Conservation (phyloP, 37 sponge, comb jelly and placozoan species). For the Cliona cf. orientalis region DNA sequence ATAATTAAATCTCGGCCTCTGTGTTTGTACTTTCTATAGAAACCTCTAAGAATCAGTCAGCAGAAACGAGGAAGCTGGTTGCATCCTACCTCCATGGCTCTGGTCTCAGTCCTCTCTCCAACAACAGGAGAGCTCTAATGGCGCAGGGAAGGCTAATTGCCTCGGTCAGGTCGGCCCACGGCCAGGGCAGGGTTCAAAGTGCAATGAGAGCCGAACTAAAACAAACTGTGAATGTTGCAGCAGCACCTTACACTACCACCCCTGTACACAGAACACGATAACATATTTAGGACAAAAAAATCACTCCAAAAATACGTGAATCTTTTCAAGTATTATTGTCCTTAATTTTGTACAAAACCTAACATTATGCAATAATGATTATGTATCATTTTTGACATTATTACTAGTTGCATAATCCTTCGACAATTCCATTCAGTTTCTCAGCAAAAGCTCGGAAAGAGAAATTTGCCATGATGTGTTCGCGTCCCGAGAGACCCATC, state of each 20-base stretch:
- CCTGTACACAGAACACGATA: background rate
- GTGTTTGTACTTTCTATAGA: slow-evolving; percentile 20
- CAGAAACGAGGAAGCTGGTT: slow-evolving; percentile 67
- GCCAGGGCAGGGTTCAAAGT: background rate
- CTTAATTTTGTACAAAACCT: background rate
- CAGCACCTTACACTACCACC: slow-evolving; percentile 28
- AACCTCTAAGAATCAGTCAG: slow-evolving; percentile 22
- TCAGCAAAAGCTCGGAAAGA: slow-evolving; percentile 87
- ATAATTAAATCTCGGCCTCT: no score
- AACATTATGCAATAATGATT: background rate
- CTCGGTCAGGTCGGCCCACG: background rate
- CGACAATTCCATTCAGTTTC: slow-evolving; percentile 51
- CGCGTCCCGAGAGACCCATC: slow-evolving; percentile 73
- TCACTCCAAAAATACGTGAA: background rate
- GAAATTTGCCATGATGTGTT: slow-evolving; percentile 74
- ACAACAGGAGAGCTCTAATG: slow-evolving; percentile 2
- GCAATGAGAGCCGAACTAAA: slow-evolving; percentile 8
- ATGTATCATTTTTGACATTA: background rate
- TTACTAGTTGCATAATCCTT: background rate
- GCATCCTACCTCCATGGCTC: slow-evolving; percentile 58
- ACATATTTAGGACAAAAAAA: background rate
- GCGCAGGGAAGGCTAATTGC: background rate
- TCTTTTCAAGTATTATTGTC: background rate
- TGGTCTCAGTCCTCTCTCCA: slow-evolving; percentile 20
- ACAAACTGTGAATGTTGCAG: slow-evolving; percentile 2